These are phyloP conservation scores for Pyrgilauda ruficollis DNA, from an alignment of 2,113 vertebrate genomes.

Conservation along the genomic window DNA sequence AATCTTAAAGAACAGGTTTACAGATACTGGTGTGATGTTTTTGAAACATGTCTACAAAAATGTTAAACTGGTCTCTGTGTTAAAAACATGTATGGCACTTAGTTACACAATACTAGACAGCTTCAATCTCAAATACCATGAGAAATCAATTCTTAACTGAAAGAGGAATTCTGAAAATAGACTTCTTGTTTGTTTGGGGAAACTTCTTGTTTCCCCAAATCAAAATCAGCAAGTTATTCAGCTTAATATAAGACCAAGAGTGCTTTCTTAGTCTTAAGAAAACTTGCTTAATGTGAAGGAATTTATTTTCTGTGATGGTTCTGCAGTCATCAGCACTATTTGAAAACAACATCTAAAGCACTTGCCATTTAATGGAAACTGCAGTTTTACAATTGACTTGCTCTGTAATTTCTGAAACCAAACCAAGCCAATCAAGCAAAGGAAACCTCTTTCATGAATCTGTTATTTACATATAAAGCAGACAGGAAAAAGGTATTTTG, in stretches of 20 bases:
- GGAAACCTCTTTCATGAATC: slow-evolving; percentile 61
- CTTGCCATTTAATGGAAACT: slow-evolving; percentile 11
- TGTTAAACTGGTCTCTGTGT: not conserved
- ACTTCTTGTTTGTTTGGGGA: not conserved
- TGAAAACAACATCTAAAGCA: not conserved
- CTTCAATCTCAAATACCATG: not conserved
- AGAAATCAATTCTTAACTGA: not conserved
- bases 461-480: slow-evolving; percentile 57
- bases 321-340: slow-evolving; percentile 35
- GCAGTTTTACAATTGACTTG: slow-evolving; percentile 16
- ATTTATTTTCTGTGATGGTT: slow-evolving; percentile 1
- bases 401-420: slow-evolving; percentile 31
- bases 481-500: slow-evolving; percentile 67
- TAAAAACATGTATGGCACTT: not conserved
- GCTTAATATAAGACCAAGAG: not conserved
- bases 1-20: not conserved
- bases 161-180: slow-evolving; percentile 51
- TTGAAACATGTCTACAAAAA: not conserved
- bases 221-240: slow-evolving; percentile 2
- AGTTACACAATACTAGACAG: not conserved
- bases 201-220: not conserved
- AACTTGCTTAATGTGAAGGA: slow-evolving; percentile 1
- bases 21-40: not conserved
- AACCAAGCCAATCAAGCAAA: slow-evolving; percentile 61
- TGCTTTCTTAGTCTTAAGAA: not conserved